Evolutionary conservation across 2,888 invertebrate genomes (phyloP), one percentile per base, ranked within the genome.

Genomic region (Ernsta delagoae): DNA sequence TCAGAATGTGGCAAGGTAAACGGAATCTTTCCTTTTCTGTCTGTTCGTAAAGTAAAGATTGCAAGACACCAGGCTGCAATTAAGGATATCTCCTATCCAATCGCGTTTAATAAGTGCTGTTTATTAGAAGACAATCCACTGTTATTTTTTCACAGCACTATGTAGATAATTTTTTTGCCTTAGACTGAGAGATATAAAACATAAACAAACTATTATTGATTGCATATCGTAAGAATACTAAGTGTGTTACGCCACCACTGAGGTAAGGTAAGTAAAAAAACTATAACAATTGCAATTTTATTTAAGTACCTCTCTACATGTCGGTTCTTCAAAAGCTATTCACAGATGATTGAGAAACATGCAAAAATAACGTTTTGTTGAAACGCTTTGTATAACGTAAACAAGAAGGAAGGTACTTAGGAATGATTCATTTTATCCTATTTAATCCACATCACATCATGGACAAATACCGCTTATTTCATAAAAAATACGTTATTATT

Each of bases 31-130:
- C 41, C 50, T 12, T 57, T 12, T 39, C 16, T 48, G 5, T 36
- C 45, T 39, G 57, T 31, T 3, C 2, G 31, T 31, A 31, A 31
- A 31, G 31, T 48, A 5, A 65, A 31, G 41, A 6, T 41, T 24
- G 45, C 59, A 53, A n/a, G 39, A 65, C 39, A 50, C 50, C 9
- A 63, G 45, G 31, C 53, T 31, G 56, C 16, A 43, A 67, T 61
- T 67, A 67, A 5, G 11, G 8, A 11, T 59, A 66, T 67, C 54
- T 12, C 45, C 45, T 60, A 50, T 65, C 65, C 65, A 50, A 59
- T 65, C 50, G 65, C 57, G 16, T 54, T 24, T 57, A 45, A 36
- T 57, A 36, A 48, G 36, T 48, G 57, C 36, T 3, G 64, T 56
- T 45, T 9, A 9, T 56, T 53, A 66, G 36, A 36, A 11, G 39